phyloP scores from a whole-genome alignment of 2,888 invertebrate species.

The Drosophila ochracea region DNA sequence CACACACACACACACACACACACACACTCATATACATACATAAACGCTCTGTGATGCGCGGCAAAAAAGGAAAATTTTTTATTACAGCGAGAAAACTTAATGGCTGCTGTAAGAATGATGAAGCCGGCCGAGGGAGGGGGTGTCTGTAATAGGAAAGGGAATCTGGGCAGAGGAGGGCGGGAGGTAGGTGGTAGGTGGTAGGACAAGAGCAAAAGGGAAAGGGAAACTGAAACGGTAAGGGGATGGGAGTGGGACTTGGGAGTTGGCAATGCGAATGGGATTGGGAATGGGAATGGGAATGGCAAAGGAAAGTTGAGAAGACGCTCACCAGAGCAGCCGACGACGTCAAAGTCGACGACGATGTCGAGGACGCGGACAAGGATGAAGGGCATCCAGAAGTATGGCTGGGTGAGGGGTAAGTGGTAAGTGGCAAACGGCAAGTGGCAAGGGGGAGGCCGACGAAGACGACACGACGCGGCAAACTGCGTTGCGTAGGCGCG shows the following conservation, averaged over 20 bases:
- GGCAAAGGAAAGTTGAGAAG: slow-evolving; percentile 30
- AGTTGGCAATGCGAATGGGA: slow-evolving; percentile 4
- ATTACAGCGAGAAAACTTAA: slow-evolving; percentile 84
- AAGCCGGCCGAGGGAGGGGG: slow-evolving; percentile 9
- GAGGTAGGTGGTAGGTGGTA: background rate
- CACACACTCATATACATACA: slow-evolving; percentile 43
- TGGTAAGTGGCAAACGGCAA: background rate
- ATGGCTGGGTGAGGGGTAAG: slow-evolving; percentile 1
- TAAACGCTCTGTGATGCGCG: slow-evolving; percentile 47
- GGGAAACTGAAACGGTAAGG: slow-evolving; percentile 14
- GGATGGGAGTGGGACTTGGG: slow-evolving; percentile 13
- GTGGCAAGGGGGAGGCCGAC: background rate
- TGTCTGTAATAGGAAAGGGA: slow-evolving; percentile 30
- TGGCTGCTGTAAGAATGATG: slow-evolving; percentile 79
- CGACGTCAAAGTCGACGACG: slow-evolving; percentile 41
- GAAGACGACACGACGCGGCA: slow-evolving; percentile 35
- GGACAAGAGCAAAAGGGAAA: slow-evolving; percentile 17
- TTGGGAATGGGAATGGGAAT: slow-evolving; percentile 5
- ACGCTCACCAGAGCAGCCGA: slow-evolving; percentile 47
- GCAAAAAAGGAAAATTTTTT: slow-evolving; percentile 82
- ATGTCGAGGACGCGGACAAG: background rate
- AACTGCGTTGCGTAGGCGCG: slow-evolving; percentile 49
- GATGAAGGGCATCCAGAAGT: slow-evolving; percentile 10
- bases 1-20: slow-evolving; percentile 22
- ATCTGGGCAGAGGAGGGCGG: slow-evolving; percentile 1